Percentiles rank a stretch among this genome's conserved stretches.
Evolutionary conservation across 2,888 invertebrate genomes (phyloP).

Genomic region (Cenopis cana): DNA sequence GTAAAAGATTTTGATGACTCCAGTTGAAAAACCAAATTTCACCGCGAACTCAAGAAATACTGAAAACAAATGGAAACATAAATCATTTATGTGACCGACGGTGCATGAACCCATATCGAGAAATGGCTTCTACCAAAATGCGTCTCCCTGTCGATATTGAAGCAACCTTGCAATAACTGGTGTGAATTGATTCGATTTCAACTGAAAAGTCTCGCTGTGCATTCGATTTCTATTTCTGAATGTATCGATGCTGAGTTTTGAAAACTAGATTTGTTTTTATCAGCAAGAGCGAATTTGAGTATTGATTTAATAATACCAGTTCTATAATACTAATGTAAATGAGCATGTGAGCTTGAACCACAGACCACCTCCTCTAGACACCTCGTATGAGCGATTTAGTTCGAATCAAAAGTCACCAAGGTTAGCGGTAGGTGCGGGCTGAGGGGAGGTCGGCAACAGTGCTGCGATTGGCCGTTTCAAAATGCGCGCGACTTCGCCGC

Average conservation of each 20-base stretch:
- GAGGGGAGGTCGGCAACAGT: too few relatives aligned
- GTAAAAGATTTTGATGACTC: too few relatives aligned
- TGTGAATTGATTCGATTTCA: slow-evolving; percentile 1
- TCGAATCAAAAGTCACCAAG: too few relatives aligned
- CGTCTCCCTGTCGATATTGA: neutral
- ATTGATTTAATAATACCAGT: neutral
- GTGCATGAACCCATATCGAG: slow-evolving; percentile 4
- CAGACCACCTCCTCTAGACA: too few relatives aligned
- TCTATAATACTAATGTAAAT: neutral
- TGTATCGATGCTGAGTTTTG: neutral
- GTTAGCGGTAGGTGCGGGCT: too few relatives aligned
- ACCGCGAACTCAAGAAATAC: neutral
- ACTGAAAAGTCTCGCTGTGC: neutral
- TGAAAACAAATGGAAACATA: neutral
- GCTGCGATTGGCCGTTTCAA: too few relatives aligned
- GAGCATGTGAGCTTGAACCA: too few relatives aligned
- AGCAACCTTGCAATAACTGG: neutral
- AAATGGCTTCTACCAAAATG: neutral
- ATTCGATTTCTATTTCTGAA: neutral
- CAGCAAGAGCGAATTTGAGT: neutral
- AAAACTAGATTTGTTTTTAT: neutral
- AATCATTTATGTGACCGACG: neutral
- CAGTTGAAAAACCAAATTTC: too few relatives aligned
- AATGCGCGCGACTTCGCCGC: too few relatives aligned
- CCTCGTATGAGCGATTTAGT: too few relatives aligned